Conservation (phyloP, 2,113 vertebrate species). For the Macaca fascicularis region T2T-MFA8v1.1 NC_088380.1:180944001-180944500, state of each 20-base stretch:
- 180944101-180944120: neutral
- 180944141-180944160: neutral
- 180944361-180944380: neutral
- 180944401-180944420: neutral
- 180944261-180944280: neutral
- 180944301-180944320: rapidly evolving
- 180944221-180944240: neutral
- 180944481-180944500: neutral
- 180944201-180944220: neutral
- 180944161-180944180: neutral
- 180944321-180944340: neutral
- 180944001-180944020: neutral
- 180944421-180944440: neutral
- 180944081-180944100: neutral
- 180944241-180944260: neutral
- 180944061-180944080: neutral
- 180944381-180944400: neutral
- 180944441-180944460: neutral
- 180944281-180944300: neutral
- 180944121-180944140: neutral
- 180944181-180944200: rapidly evolving
- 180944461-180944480: rapidly evolving
- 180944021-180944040: too few species aligned
- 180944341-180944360: neutral
- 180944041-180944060: too few species aligned